Conservation (phyloP, 2,113 vertebrate species). For the Microcebus ravelobensis region DNA sequence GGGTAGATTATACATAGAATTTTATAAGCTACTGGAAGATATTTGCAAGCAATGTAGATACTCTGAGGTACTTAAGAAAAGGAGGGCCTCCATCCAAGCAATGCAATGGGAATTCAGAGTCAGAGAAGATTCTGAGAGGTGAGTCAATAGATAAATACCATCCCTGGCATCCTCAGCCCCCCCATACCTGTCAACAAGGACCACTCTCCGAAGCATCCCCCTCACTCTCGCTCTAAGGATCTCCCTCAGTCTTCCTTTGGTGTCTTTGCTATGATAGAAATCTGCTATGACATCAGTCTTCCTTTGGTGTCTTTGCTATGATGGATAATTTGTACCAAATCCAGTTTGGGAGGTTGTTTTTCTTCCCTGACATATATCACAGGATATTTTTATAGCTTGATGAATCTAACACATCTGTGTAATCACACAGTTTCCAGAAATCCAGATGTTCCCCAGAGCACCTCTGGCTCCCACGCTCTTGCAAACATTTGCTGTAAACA, state of each 20-base stretch:
- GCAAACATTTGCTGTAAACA: constrained; percentile 89
- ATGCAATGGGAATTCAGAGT: not conserved
- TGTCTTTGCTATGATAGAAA: constrained; percentile 72
- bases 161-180: not conserved
- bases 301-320: constrained; percentile 61
- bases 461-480: constrained; percentile 84
- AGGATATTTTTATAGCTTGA: constrained; percentile 86
- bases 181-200: not conserved
- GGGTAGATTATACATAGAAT: not conserved
- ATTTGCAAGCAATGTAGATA: not conserved
- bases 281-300: constrained; percentile 18
- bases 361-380: constrained; percentile 82
- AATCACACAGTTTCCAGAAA: constrained; percentile 85
- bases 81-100: not conserved
- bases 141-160: not conserved
- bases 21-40: not conserved
- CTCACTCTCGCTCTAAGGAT: not conserved
- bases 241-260: constrained; percentile 47
- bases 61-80: not conserved
- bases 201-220: not conserved
- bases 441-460: constrained; percentile 88
- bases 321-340: constrained; percentile 80
- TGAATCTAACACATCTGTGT: constrained; percentile 88
- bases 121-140: not conserved
- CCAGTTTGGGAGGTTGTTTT: constrained; percentile 74